phyloP scores from a whole-genome alignment of 2,797 vertebrate species.

The Champsocephalus esox region DNA sequence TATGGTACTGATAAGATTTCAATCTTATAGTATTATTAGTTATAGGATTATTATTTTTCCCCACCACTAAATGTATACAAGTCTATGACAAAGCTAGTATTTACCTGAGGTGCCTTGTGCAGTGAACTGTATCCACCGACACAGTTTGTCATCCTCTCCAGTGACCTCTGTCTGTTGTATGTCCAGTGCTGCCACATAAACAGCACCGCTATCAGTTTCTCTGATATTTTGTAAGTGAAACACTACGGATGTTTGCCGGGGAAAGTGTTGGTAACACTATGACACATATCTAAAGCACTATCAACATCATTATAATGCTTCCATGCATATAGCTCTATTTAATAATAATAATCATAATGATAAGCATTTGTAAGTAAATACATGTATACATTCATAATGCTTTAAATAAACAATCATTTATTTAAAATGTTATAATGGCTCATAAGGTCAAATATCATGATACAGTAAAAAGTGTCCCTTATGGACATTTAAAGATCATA shows the following conservation, averaged over 20 bases:
- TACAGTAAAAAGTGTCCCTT: too few species aligned
- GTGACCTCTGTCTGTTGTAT: slow-evolving; percentile 45
- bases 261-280: background rate
- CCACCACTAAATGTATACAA: background rate
- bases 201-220: slow-evolving; percentile 15
- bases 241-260: slow-evolving; percentile 11
- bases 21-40: background rate
- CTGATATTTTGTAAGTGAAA: slow-evolving; percentile 18
- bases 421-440: too few species aligned
- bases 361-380: too few species aligned
- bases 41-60: background rate
- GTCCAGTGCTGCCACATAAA: slow-evolving; percentile 33
- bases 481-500: too few species aligned
- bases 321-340: too few species aligned
- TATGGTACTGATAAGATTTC: background rate
- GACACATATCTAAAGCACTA: too few species aligned
- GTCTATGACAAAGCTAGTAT: slow-evolving; percentile 10
- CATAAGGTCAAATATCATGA: too few species aligned
- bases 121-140: slow-evolving; percentile 33
- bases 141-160: slow-evolving; percentile 31
- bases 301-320: too few species aligned
- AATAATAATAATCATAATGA: too few species aligned
- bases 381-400: too few species aligned
- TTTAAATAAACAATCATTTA: too few species aligned
- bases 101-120: background rate